Evolutionary conservation across 2,797 vertebrate species (phyloP).

Genomic region (Phoxinus dragarum): DNA sequence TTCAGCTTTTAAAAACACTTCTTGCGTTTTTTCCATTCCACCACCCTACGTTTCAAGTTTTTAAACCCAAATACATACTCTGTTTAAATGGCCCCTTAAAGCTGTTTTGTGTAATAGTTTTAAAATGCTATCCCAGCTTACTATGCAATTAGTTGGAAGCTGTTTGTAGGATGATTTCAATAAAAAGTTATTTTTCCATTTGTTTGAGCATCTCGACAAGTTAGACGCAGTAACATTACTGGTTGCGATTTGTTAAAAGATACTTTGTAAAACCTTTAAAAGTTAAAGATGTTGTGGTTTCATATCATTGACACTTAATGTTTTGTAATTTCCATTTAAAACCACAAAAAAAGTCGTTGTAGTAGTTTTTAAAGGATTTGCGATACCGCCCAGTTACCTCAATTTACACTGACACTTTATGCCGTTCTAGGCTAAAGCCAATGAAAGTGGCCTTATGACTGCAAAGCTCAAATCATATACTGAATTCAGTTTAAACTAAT

Average conservation of each 20-base stretch:
- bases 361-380: not conserved
- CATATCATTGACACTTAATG: not conserved
- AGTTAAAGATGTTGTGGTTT: not conserved
- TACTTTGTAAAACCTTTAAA: not conserved
- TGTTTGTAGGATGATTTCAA: not conserved
- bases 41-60: not conserved
- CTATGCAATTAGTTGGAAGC: not conserved
- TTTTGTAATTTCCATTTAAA: not conserved
- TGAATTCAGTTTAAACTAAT: not conserved
- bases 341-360: not conserved
- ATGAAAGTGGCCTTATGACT: not conserved
- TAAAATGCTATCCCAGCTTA: not conserved
- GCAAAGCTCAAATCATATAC: not conserved
- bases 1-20: not conserved
- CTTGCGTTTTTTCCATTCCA: not conserved
- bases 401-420: not conserved
- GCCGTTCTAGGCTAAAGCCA: not conserved
- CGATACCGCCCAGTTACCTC: not conserved
- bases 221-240: not conserved
- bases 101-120: not conserved
- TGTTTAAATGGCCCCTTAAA: not conserved
- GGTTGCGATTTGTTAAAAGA: not conserved
- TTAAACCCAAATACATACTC: not conserved
- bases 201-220: not conserved
- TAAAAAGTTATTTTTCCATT: constrained; percentile 6